Evolutionary conservation across 2,888 invertebrate genomes (phyloP).

Genomic region (Cheilosia vulpina): DNA sequence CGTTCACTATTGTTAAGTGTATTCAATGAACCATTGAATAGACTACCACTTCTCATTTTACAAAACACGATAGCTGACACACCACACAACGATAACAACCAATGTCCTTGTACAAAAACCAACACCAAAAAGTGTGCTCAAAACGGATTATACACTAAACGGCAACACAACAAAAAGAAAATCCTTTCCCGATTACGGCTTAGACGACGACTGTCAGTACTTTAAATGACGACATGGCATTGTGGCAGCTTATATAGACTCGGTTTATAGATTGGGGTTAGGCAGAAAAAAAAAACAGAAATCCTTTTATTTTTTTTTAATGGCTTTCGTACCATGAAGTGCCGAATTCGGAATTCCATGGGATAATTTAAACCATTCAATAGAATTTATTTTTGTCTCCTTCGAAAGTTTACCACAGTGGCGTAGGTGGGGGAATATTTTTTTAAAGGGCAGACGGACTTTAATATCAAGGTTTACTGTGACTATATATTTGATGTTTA

Average conservation of each 20-base stretch:
- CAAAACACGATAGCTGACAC: slow-evolving; percentile 11
- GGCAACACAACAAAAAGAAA: not conserved
- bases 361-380: slow-evolving; percentile 67
- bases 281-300: not conserved
- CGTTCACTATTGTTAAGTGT: slow-evolving; percentile 79
- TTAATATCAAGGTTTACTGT: no score
- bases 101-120: slow-evolving; percentile 10
- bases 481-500: no score
- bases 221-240: slow-evolving; percentile 65
- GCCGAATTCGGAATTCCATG: slow-evolving; percentile 79
- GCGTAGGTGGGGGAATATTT: slow-evolving; percentile 11
- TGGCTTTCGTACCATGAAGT: slow-evolving; percentile 82
- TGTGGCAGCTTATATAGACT: slow-evolving; percentile 81
- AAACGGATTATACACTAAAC: not conserved
- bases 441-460: no score
- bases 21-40: slow-evolving; percentile 79
- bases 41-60: slow-evolving; percentile 83
- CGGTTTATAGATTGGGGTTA: slow-evolving; percentile 71
- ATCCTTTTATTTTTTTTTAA: slow-evolving; percentile 77
- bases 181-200: slow-evolving; percentile 27
- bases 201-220: slow-evolving; percentile 57
- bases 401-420: slow-evolving; percentile 39
- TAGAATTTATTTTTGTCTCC: slow-evolving; percentile 60
- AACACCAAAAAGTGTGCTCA: not conserved
- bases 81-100: slow-evolving; percentile 17